These are phyloP conservation scores for Anniella stebbinsi DNA, from an alignment of 2,797 vertebrate species.

Conservation along the genomic window DNA sequence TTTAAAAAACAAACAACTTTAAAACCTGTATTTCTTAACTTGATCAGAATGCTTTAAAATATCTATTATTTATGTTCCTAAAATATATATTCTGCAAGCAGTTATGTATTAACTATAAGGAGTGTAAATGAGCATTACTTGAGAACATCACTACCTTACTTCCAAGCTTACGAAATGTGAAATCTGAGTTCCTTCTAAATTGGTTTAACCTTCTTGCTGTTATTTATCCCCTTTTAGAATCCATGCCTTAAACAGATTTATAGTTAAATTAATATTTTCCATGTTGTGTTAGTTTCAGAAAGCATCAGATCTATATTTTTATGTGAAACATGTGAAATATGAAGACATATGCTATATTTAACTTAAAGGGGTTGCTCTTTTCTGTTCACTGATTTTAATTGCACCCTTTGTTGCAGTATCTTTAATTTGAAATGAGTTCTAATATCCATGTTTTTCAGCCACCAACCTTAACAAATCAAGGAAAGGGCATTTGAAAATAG, in stretches of 20 bases:
- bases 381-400: slow-evolving; percentile 27
- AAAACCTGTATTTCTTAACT: slow-evolving; percentile 51
- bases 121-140: slow-evolving; percentile 65
- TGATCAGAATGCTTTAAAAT: slow-evolving; percentile 52
- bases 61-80: slow-evolving; percentile 56
- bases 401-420: slow-evolving; percentile 12
- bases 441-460: not conserved
- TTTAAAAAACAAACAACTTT: slow-evolving; percentile 52
- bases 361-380: slow-evolving; percentile 18
- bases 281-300: slow-evolving; percentile 41
- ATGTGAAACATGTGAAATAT: slow-evolving; percentile 17
- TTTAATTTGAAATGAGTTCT: not conserved
- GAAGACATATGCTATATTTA: slow-evolving; percentile 44
- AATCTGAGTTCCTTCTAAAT: slow-evolving; percentile 7
- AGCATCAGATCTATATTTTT: slow-evolving; percentile 51
- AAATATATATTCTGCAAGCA: slow-evolving; percentile 46
- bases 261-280: slow-evolving; percentile 51
- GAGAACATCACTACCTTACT: slow-evolving; percentile 47
- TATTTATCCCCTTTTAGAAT: slow-evolving; percentile 44
- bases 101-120: slow-evolving; percentile 59
- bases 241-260: slow-evolving; percentile 39
- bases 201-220: not conserved
- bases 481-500: not conserved
- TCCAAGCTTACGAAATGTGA: slow-evolving; percentile 33
- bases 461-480: slow-evolving; percentile 6